Base-by-base conservation (phyloP, 2,888 invertebrate species). In the Prenolepis imparis region DNA sequence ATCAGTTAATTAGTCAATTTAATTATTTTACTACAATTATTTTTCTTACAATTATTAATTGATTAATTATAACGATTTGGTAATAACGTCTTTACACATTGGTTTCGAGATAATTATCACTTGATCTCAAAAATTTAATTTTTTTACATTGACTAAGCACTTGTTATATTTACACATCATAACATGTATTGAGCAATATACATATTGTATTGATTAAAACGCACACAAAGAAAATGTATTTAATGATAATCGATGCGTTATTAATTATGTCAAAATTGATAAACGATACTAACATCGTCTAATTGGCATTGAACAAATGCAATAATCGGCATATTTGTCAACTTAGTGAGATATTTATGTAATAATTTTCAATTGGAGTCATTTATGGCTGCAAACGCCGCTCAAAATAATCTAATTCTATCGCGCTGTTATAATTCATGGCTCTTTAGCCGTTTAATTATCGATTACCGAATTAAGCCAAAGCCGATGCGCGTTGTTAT, bases 381-480 rank as follows among this genome's bases (percentile, higher is more conserved):
- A 67, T 67, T 78, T 78, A 78, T 78, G 59, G n/a, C 44, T 61
- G 44, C 78, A 61, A 77, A 21, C 70, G 24, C 21, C 18, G 48
- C 24, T 61, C 48, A 59, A 80, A 80, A 70, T 80, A 80, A 68
- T 80, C 68, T 80, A 80, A 80, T 80, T 80, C 78, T 80, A 70
- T 80, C 44, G 59, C 41, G 12, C 32, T 36, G 59, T 70, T 44
- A 70, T 70, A 80, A 80, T 80, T 80, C 59, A 80, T 80, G 41
- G 78, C 78, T 80, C 78, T 80, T 80, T 80, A 80, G 78, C 59
- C 24, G 44, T 70, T 68, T 70, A 80, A 70, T 80, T 70, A 70
- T 68, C 44, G 68, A 80, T 80, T 61, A 66, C 59, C 44, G 24
- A 52, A 68, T 68, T 68, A 52, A 52, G 8, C 32, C 18, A 32